Conservation (phyloP, 1,140 invertebrate species). For the Probaryconus sp. region DNA sequence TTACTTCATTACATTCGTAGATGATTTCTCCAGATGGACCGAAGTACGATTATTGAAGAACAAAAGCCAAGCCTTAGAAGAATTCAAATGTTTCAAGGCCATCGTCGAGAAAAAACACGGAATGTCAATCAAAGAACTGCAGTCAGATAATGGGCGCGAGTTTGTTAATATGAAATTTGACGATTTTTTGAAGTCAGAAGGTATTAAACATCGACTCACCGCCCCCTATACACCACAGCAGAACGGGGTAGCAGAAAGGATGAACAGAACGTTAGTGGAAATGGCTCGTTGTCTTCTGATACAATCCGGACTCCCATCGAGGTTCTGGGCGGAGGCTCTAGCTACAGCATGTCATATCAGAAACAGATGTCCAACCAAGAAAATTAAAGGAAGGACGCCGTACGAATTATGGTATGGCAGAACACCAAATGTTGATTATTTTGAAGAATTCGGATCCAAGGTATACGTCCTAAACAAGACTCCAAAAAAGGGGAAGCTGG, state of each 20-base stretch:
- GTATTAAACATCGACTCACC: constrained; percentile 51
- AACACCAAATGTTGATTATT: constrained; percentile 73
- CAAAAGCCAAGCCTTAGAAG: too few relatives aligned
- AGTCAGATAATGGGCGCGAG: constrained; percentile 15
- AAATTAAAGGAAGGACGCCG: constrained; percentile 72
- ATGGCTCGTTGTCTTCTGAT: constrained; percentile 44
- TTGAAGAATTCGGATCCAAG: constrained; percentile 73
- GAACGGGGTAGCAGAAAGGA: constrained; percentile 69
- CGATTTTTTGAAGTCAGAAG: constrained; percentile 30
- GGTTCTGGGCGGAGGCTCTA: constrained; percentile 50
- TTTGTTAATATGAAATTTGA: constrained; percentile 4
- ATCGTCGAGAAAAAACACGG: constrained; percentile 12
- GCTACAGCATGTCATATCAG: constrained; percentile 50
- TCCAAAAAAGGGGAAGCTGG: constrained; percentile 60
- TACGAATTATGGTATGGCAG: constrained; percentile 71
- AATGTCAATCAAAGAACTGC: not conserved
- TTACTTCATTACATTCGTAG: too few relatives aligned
- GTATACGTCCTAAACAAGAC: constrained; percentile 71
- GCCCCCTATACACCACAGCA: constrained; percentile 66
- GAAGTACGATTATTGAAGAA: too few relatives aligned
- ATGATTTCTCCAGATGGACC: too few relatives aligned
- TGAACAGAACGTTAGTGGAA: constrained; percentile 67
- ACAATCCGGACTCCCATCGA: constrained; percentile 35
- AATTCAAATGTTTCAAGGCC: not conserved
- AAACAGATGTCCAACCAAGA: constrained; percentile 60